These are phyloP conservation scores for Pogonocichla stellata DNA, from an alignment of 2,113 vertebrate species.

Conservation along the genomic window DNA sequence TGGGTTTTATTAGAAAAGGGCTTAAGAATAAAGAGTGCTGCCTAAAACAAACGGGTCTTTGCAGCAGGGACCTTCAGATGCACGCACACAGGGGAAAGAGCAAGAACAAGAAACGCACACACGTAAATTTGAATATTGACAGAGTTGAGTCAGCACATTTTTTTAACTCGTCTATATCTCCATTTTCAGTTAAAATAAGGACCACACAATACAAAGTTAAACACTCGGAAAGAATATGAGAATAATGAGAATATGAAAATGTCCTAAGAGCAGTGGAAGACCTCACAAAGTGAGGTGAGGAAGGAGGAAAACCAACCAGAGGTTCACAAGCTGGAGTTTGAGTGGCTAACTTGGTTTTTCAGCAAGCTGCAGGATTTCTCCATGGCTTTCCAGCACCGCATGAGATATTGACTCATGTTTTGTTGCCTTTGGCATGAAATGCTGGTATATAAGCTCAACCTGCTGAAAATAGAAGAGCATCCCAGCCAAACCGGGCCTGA, in stretches of 20 bases:
- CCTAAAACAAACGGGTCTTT: background rate
- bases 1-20: background rate
- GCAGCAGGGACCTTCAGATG: background rate
- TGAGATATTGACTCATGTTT: background rate
- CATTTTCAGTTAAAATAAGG: background rate
- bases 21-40: background rate
- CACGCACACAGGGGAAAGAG: background rate
- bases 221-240: background rate
- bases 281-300: background rate
- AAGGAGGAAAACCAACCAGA: background rate
- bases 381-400: background rate
- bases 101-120: background rate
- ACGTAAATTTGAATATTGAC: background rate
- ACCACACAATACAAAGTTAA: background rate
- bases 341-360: background rate
- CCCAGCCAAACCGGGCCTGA: background rate
- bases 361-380: background rate
- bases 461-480: conserved; percentile 36
- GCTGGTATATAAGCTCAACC: background rate
- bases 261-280: background rate
- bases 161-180: background rate
- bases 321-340: background rate
- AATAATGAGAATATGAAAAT: background rate
- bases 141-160: background rate
- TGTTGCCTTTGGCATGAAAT: conserved; percentile 34